Percentiles rank a stretch among this genome's conserved stretches.
phyloP scores from a whole-genome alignment of 2,113 vertebrate genomes.

The Rhipidura dahli region DNA sequence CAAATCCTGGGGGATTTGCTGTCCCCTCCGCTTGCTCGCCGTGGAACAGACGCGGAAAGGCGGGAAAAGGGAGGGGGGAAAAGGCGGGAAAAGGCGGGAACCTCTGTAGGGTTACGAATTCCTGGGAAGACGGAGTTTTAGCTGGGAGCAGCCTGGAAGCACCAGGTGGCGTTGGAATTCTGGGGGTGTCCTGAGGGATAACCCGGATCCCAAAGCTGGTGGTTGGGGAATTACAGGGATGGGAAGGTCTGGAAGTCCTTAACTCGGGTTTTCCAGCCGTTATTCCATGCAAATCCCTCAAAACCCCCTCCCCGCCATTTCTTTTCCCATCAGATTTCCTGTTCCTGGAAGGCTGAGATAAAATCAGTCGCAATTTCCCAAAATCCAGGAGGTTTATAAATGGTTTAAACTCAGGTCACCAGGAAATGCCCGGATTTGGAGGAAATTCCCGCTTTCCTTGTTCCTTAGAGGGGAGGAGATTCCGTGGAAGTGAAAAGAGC shows the following conservation, averaged over 20 bases:
- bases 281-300: not conserved
- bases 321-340: not conserved
- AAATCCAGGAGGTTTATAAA: not conserved
- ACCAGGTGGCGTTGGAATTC: not conserved
- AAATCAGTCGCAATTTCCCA: not conserved
- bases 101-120: not conserved
- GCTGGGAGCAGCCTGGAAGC: not conserved
- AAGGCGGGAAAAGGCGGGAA: not conserved
- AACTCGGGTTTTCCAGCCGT: not conserved
- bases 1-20: no score
- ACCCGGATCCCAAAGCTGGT: no score
- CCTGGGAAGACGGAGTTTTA: not conserved
- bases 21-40: not conserved
- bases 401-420: not conserved
- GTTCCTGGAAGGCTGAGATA: not conserved
- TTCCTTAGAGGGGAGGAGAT: not conserved
- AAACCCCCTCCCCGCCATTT: no score
- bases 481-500: not conserved
- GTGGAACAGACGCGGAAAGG: not conserved
- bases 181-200: not conserved
- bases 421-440: not conserved
- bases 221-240: not conserved
- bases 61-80: not conserved
- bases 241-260: not conserved
- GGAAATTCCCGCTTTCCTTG: not conserved